A percentile compares a stretch with the other conserved stretches of the same genome.
Evolutionary conservation across 2,797 vertebrate species (phyloP).

Genomic region (Acanthis flammea): DNA sequence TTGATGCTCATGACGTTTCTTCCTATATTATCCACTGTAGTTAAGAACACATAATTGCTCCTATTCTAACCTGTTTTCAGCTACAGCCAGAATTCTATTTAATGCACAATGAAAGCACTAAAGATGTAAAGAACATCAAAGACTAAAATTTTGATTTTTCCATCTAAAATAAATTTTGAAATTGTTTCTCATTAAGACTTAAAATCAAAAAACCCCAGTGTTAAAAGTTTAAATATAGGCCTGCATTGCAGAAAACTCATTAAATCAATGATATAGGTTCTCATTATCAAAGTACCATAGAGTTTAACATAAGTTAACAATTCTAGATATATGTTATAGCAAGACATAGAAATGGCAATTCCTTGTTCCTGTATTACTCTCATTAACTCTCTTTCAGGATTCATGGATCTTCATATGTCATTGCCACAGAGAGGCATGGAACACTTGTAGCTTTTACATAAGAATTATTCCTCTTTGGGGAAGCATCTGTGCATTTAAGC

Average conservation of each 20-base stretch:
- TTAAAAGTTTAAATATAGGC: not conserved
- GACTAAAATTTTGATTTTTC: not conserved
- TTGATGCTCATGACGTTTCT: slow-evolving; percentile 11
- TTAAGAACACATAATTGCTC: not conserved
- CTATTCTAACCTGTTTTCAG: not conserved
- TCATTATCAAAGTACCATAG: not conserved
- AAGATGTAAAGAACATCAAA: not conserved
- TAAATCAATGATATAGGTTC: not conserved
- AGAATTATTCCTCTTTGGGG: not conserved
- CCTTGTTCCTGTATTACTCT: not conserved
- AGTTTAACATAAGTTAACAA: not conserved
- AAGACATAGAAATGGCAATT: not conserved
- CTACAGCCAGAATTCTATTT: not conserved
- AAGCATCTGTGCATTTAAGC: not conserved
- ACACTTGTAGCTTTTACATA: not conserved
- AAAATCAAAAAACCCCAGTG: not conserved
- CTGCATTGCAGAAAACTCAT: not conserved
- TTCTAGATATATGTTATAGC: not conserved
- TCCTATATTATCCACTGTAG: not conserved
- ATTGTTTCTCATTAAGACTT: not conserved
- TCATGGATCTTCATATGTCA: not conserved
- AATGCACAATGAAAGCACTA: not conserved
- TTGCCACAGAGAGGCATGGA: not conserved
- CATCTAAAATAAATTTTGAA: not conserved
- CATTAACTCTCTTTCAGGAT: not conserved